Evolutionary conservation across 2,888 invertebrate genomes (phyloP).

Genomic region (Lamellibrachia satsuma): DNA sequence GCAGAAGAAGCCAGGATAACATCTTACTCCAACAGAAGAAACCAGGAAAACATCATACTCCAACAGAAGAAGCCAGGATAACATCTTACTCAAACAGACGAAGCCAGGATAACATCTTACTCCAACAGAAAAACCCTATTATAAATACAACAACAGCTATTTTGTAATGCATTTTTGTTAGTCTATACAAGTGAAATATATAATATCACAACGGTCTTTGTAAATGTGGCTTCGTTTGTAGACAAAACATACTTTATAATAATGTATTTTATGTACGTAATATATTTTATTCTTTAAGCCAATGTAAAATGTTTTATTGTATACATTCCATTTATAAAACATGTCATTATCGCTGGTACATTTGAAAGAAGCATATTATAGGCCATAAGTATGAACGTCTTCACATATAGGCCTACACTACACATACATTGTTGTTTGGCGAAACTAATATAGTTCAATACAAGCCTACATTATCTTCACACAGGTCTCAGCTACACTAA

Average conservation of each 20-base stretch:
- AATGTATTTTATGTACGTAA: neutral
- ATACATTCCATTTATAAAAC: neutral
- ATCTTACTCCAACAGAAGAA: too few species aligned
- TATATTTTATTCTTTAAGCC: neutral
- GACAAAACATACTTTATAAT: neutral
- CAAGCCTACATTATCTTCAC: neutral
- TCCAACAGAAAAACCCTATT: neutral
- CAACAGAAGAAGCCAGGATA: neutral
- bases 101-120: neutral
- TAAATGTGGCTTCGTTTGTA: neutral
- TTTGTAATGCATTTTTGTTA: neutral
- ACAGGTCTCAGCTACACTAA: neutral
- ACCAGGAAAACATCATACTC: too few species aligned
- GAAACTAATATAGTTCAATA: neutral
- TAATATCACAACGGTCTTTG: neutral
- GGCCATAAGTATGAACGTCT: neutral
- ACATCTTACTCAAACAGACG: neutral
- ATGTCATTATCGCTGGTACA: neutral
- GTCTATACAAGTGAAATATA: neutral
- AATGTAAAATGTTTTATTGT: neutral
- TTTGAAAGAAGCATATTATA: neutral
- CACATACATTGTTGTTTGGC: neutral
- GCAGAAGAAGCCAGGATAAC: too few species aligned
- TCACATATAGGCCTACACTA: neutral
- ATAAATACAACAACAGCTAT: neutral